Evolutionary conservation across 2,888 invertebrate genomes (phyloP).

Genomic region (Leptopterna dolabrata): DNA sequence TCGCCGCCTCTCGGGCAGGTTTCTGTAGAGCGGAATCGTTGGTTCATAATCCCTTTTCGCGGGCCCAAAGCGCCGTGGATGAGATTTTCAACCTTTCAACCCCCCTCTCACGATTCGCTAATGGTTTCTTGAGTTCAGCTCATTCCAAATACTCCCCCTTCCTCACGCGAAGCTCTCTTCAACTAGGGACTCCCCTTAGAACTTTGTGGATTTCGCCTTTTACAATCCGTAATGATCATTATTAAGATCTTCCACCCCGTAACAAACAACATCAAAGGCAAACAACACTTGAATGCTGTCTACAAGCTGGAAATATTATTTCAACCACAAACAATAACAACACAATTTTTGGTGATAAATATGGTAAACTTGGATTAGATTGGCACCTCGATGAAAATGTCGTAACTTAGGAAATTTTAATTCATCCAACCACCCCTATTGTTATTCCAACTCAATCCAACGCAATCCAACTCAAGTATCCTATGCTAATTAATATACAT

Average conservation of each 20-base stretch:
- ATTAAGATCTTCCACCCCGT: not conserved
- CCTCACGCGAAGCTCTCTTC: not conserved
- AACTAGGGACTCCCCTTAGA: not conserved
- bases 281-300: not conserved
- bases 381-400: too few species aligned
- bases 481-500: too few species aligned
- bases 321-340: too few species aligned
- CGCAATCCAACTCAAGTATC: too few species aligned
- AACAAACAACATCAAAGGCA: not conserved
- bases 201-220: not conserved
- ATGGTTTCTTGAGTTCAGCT: constrained; percentile 2
- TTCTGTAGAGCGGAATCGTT: constrained; percentile 1
- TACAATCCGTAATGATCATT: not conserved
- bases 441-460: too few species aligned
- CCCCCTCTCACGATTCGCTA: not conserved
- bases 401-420: too few species aligned
- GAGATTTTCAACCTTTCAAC: not conserved
- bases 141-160: not conserved
- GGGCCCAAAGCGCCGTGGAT: not conserved
- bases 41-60: constrained; percentile 7
- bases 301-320: not conserved
- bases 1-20: not conserved
- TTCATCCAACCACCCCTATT: too few species aligned
- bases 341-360: too few species aligned
- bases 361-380: too few species aligned